Base-by-base conservation (phyloP, 2,888 invertebrate species). In the Caenorhabditis japonica region DNA sequence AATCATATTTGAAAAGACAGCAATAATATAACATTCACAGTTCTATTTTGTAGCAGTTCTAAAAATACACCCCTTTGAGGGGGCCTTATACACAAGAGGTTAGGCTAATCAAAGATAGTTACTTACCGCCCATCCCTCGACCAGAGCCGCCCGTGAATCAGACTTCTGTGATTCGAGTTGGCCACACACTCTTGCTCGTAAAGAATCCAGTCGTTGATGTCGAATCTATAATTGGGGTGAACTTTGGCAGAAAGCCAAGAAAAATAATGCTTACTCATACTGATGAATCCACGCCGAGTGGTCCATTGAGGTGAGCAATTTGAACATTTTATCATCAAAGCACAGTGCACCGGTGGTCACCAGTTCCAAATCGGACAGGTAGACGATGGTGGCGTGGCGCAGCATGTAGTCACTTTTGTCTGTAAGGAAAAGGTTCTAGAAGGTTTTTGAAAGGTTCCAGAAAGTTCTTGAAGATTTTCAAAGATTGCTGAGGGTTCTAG, bases 191-290 rank as follows among this genome's bases (percentile, higher is more conserved):
- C 80, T 46, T 80, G 80, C 53, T 84, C 84, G 51, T 81, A 84
- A 1, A 84, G 74, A 7, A 84, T 61, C 80, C 79, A 84, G 44
- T 84, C 84, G 53, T 83, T 82, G 23, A 81, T 78, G 59, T 83
- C 80, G 71, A 84, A 84, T 17, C 81, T 80, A 64, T 15, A 73
- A 41, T 12, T 30, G 7, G 5, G 5, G 10, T 10, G 30, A 30
- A 46, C 25, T 25, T 39, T 23, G 25, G 3, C 25, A 47, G 19
- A 34, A 34, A 8, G 5, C 8, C 4, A 33, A 27, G 19, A 68
- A 21, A 60, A 55, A n/a, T n/a, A n/a, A n/a, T n/a, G n/a, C 72
- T 53, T 30, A 77, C 78, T 76, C 76, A 58, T 72, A 80, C 36
- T 82, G 78, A 69, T 80, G 80, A 36, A 78, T 74, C 83, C 83